These are phyloP conservation scores for Atherix ibis DNA, from an alignment of 2,888 invertebrate genomes.

Conservation along the genomic window DNA sequence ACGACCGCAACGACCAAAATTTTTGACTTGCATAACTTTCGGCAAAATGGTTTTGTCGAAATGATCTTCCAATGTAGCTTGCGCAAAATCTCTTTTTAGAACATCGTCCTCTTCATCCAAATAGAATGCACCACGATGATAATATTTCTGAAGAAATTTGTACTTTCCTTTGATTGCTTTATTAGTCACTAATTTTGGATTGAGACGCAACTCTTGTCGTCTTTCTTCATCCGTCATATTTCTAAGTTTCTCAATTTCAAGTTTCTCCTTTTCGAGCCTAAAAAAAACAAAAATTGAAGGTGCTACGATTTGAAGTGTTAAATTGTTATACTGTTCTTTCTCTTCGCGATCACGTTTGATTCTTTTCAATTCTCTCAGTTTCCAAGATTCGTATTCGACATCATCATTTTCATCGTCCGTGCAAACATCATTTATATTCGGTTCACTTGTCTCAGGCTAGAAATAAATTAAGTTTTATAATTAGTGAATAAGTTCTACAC, in stretches of 20 bases:
- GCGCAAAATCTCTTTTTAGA: conserved; percentile 84
- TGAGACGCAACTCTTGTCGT: conserved; percentile 68
- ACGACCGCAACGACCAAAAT: conserved; percentile 95
- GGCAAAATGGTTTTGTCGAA: conserved; percentile 98
- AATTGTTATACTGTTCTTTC: conserved; percentile 76
- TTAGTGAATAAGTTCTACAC: too few relatives aligned
- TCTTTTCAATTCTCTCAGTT: conserved; percentile 86
- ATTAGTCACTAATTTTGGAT: conserved; percentile 87
- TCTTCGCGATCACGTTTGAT: conserved; percentile 95
- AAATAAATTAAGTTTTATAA: too few relatives aligned
- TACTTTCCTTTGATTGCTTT: conserved; percentile 95
- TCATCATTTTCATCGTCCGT: conserved; percentile 95
- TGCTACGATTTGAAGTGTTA: not conserved
- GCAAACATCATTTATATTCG: conserved; percentile 68
- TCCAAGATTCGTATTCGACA: conserved; percentile 95
- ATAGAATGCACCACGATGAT: conserved; percentile 98
- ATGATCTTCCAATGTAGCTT: conserved; percentile 94
- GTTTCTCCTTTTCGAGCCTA: conserved; percentile 70
- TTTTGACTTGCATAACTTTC: conserved; percentile 99
- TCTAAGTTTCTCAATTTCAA: conserved; percentile 78
- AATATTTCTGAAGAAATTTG: conserved; percentile 98
- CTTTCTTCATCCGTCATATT: conserved; percentile 95
- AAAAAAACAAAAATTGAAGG: too few relatives aligned
- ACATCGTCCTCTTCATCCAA: conserved; percentile 86
- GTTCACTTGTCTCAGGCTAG: conserved; percentile 54